phyloP scores from a whole-genome alignment of 2,113 vertebrate genomes.

The Pandion haliaetus region DNA sequence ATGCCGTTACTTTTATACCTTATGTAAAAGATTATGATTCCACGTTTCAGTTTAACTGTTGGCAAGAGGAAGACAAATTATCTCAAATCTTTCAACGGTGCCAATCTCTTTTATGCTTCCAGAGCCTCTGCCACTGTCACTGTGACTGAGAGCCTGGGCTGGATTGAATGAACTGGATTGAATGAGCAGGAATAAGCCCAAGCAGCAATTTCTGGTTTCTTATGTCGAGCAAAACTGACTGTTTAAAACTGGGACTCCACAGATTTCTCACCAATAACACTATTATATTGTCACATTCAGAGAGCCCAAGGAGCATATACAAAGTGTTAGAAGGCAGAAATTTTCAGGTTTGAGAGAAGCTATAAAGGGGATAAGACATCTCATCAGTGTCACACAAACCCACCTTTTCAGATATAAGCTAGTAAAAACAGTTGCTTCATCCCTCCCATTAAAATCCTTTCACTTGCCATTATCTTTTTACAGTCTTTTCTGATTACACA shows the following conservation, averaged over 20 bases:
- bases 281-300: not conserved
- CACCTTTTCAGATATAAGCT: not conserved
- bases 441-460: not conserved
- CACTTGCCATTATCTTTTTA: not conserved
- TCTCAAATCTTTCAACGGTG: not conserved
- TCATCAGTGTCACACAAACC: not conserved
- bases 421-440: not conserved
- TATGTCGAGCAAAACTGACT: not conserved
- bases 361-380: not conserved
- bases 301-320: not conserved
- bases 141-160: not conserved
- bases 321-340: not conserved
- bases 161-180: not conserved
- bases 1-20: not conserved
- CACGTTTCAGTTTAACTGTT: not conserved
- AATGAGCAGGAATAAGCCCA: not conserved
- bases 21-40: not conserved
- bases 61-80: not conserved
- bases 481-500: not conserved
- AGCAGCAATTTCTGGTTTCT: not conserved
- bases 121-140: not conserved
- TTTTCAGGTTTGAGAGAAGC: not conserved
- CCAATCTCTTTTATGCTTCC: not conserved
- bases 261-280: not conserved
- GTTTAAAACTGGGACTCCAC: not conserved